These are phyloP conservation scores for Coccyzus lansbergi DNA, from an alignment of 2,797 vertebrate genomes.

Conservation along the genomic window DNA sequence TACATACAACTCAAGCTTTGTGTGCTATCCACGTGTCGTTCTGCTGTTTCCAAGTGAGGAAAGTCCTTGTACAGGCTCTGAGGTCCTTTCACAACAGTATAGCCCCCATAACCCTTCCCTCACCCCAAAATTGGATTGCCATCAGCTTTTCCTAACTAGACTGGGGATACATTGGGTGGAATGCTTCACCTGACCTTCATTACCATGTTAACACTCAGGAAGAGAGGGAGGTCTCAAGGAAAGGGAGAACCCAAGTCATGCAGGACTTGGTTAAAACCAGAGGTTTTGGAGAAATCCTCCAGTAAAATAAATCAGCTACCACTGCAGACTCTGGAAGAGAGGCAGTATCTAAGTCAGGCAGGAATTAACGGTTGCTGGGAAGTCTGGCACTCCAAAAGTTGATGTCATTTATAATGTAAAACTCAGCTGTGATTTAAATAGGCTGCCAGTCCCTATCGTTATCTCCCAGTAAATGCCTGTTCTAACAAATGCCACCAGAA, in stretches of 20 bases:
- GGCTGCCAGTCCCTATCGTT: constrained; percentile 38
- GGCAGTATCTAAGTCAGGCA: constrained; percentile 42
- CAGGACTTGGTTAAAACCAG: constrained; percentile 20
- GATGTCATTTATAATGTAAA: constrained; percentile 57
- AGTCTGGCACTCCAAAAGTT: constrained; percentile 40
- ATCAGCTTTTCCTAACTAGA: not conserved
- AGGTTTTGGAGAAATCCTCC: constrained; percentile 23
- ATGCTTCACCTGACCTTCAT: constrained; percentile 10
- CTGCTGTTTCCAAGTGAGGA: not conserved
- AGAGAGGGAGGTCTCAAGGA: not conserved
- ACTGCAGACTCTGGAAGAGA: constrained; percentile 37
- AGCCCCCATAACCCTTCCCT: not conserved
- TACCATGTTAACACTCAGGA: not conserved
- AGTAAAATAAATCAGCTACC: constrained; percentile 41
- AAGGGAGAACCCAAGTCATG: not conserved
- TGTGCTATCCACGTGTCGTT: not conserved
- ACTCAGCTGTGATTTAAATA: constrained; percentile 60
- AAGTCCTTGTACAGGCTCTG: not conserved
- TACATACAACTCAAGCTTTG: not conserved
- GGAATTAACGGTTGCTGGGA: constrained; percentile 31
- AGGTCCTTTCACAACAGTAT: not conserved
- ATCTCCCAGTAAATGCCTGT: constrained; percentile 48
- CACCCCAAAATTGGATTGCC: not conserved
- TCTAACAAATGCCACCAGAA: constrained; percentile 29
- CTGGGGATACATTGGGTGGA: not conserved